Evolutionary conservation across 2,888 invertebrate species (phyloP), one percentile per base, ranked within the genome.

Genomic region (Eudasyphora cyanicolor): DNA sequence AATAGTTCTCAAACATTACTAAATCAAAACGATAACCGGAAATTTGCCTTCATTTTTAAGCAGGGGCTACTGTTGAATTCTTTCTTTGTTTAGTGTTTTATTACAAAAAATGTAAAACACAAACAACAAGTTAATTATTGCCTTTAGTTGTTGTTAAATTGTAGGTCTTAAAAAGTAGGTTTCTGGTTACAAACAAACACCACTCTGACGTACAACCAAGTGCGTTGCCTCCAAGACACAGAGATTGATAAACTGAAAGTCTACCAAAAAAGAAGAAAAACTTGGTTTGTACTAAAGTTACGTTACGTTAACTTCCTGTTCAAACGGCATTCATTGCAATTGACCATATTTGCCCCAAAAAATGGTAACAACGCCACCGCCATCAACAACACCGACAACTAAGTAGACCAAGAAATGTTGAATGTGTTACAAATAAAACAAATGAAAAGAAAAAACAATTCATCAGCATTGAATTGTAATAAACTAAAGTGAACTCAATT

Each of bases 241-340:
- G 35, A n/a, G n/a, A n/a, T n/a, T 60, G 57, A 38, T 54, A 73
- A 51, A 67, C 12, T 51, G 51, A 69, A 79, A 38, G 69, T 62
- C 57, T 14, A 32, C n/a, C 7, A 67, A 35, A 17, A 19, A 38
- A n/a, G 10, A 64, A 64, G 12, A 64, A n/a, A n/a, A 21, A 38
- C 7, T 21, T n/a, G n/a, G n/a, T n/a, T n/a, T n/a, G 35, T 24
- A 42, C 67, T 24, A 42, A 67, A 67, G 24, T 38, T 38, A 64
- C 35, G 64, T 78, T 79, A 77, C 77, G 49, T 80, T 84, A 67
- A 78, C 81, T 84, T 84, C 84, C 84, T 84, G 84, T 81, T 81
- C 51, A 76, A 76, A 62, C 81, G 69, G 45, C 81, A 84, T 84
- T 84, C 78, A 80, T 60, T 71, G 27, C 10, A 75, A 76, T 54